Evolutionary conservation across 2,888 invertebrate species (phyloP).

Genomic region (Pristionchus japonicus): DNA sequence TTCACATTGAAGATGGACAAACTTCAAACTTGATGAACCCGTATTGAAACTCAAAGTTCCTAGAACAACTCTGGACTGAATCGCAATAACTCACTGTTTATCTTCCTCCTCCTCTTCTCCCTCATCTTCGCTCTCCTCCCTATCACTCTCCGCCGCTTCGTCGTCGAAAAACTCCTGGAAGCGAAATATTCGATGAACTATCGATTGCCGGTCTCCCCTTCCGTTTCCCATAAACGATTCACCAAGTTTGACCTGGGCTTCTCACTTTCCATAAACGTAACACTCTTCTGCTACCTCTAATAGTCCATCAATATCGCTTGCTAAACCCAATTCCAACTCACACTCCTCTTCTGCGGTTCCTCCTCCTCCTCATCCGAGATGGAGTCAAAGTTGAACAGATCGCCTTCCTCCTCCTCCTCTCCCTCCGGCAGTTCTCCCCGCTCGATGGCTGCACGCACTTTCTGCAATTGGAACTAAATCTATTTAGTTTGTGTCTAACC

Average conservation of each 20-base stretch:
- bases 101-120: background rate
- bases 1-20: too few relatives aligned
- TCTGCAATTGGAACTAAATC: background rate
- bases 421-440: constrained; percentile 3
- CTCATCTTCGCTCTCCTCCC: constrained; percentile 27
- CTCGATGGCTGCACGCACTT: constrained; percentile 19
- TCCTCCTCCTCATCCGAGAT: constrained; percentile 43
- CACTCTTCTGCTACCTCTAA: too few relatives aligned
- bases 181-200: too few relatives aligned
- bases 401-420: constrained; percentile 41
- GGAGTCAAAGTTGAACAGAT: constrained; percentile 25
- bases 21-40: background rate
- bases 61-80: background rate
- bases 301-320: background rate
- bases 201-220: too few relatives aligned
- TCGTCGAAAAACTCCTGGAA: constrained; percentile 35
- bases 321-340: background rate
- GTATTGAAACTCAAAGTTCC: background rate
- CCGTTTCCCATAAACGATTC: too few relatives aligned
- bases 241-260: too few relatives aligned
- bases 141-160: constrained; percentile 17
- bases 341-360: background rate
- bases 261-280: too few relatives aligned
- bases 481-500: too few relatives aligned
- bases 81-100: background rate